phyloP scores from a whole-genome alignment of 2,797 vertebrate genomes.

The Enteromius treurensis region DNA sequence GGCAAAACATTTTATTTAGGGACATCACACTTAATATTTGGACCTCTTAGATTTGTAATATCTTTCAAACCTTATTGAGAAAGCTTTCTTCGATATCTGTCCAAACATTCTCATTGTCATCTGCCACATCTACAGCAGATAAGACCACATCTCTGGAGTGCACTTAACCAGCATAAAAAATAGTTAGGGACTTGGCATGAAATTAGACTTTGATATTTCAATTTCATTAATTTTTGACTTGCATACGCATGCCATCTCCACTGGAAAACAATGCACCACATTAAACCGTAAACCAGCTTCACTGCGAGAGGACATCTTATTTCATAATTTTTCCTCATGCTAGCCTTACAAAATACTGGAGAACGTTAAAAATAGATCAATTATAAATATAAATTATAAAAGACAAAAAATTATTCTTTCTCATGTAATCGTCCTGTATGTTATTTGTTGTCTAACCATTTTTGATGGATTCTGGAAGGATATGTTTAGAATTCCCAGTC shows the following conservation, averaged over 20 bases:
- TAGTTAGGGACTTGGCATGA: no score
- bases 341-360: slow-evolving; percentile 69
- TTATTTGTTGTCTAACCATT: slow-evolving; percentile 34
- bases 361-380: slow-evolving; percentile 42
- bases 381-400: no score
- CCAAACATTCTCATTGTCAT: background rate
- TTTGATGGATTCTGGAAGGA: slow-evolving; percentile 46
- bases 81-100: slow-evolving; percentile 27
- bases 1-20: background rate
- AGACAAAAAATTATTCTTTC: no score
- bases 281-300: slow-evolving; percentile 28
- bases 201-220: no score
- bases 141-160: no score
- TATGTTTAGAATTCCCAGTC: background rate
- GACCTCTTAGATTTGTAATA: background rate
- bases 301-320: slow-evolving; percentile 48
- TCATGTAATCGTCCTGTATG: no score
- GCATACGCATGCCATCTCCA: no score
- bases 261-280: no score
- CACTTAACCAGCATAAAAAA: no score
- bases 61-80: slow-evolving; percentile 24
- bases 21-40: background rate
- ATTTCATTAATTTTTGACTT: no score
- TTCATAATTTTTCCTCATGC: slow-evolving; percentile 41
- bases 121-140: no score